Evolutionary conservation across 2,888 invertebrate genomes (phyloP), one percentile per base, ranked within the genome.

Genomic region (Lycophotia porphyrea): DNA sequence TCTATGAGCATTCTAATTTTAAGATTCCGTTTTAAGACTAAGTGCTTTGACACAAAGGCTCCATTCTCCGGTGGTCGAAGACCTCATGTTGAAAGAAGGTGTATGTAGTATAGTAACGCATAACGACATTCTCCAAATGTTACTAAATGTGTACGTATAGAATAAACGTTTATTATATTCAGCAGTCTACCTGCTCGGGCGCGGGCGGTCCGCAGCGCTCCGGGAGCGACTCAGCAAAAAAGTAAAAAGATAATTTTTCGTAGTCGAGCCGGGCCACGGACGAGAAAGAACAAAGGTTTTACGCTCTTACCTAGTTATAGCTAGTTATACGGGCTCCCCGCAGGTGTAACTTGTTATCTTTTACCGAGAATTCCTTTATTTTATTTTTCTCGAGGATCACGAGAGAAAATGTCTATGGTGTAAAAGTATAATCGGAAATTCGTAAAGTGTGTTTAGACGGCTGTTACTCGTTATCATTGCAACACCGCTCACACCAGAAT

Each of bases 241-340:
- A 93, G 92, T 92, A 94, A 95, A 96, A 95, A 95, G 94, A 94
- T 94, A 95, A 94, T 94, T 94, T 95, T 95, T 93, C 93, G 95
- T 93, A 90, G 92, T 91, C 93, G 92, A 94, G 92, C 91, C 93
- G 92, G 88, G 91, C 90, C 92, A 91, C 91, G 90, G 90, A 90
- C 92, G 93, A 91, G 93, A 93, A 94, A 93, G 95, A 95, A 96
- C 95, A 95, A 96, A 95, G 95, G 93, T 92, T 93, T 93, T 93
- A 92, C 91, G 89, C 90, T 92, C 89, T 93, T 94, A 93, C 93
- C 94, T 93, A 94, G 95, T 94, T 94, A 93, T 94, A 94, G 93
- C 92, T 93, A 94, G 93, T 93, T 95, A 93, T 93, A 91, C 92
- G 88, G 89, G 89, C 90, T 93, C 91, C 92, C 93, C 92, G 94